Percentiles rank a stretch among this genome's conserved stretches.
phyloP scores from a whole-genome alignment of 1,140 invertebrate genomes.

The Drosophila nigromelanica region DNA sequence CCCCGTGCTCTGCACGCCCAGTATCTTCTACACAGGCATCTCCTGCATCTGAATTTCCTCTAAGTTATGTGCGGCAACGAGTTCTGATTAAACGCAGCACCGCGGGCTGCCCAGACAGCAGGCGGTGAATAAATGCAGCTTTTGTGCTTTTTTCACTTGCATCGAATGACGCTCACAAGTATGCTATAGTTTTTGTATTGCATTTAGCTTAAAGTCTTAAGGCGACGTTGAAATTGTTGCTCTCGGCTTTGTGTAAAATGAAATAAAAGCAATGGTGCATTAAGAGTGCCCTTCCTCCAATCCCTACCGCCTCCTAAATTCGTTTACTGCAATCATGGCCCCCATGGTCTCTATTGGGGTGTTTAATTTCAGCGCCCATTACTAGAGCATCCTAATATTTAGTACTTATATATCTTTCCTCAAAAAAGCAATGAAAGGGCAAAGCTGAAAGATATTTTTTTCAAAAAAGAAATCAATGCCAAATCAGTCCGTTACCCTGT shows the following conservation, averaged over 20 bases:
- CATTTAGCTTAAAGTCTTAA: slow-evolving; percentile 3
- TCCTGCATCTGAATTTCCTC: slow-evolving; percentile 37
- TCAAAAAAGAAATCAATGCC: too few relatives aligned
- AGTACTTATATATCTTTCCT: too few relatives aligned
- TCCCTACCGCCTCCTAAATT: not conserved
- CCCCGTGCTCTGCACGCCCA: slow-evolving; percentile 19
- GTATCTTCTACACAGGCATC: slow-evolving; percentile 9
- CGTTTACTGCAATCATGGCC: not conserved
- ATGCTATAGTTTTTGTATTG: slow-evolving; percentile 47
- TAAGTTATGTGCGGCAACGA: slow-evolving; percentile 56
- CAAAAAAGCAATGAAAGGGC: too few relatives aligned
- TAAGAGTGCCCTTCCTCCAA: not conserved
- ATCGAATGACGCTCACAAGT: slow-evolving; percentile 49
- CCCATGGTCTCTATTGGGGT: not conserved
- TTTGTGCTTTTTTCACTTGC: slow-evolving; percentile 1
- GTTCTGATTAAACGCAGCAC: slow-evolving; percentile 72
- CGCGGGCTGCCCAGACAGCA: slow-evolving; percentile 44
- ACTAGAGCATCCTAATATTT: too few relatives aligned
- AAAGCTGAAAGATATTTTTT: too few relatives aligned
- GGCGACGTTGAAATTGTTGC: slow-evolving; percentile 5
- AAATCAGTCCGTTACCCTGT: too few relatives aligned
- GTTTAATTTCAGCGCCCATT: not conserved
- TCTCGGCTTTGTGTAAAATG: not conserved
- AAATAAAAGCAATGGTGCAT: not conserved
- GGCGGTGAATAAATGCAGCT: slow-evolving; percentile 32